These are phyloP conservation scores for Helobdella robusta DNA, from an alignment of 2,888 invertebrate species.

Conservation along the genomic window DNA sequence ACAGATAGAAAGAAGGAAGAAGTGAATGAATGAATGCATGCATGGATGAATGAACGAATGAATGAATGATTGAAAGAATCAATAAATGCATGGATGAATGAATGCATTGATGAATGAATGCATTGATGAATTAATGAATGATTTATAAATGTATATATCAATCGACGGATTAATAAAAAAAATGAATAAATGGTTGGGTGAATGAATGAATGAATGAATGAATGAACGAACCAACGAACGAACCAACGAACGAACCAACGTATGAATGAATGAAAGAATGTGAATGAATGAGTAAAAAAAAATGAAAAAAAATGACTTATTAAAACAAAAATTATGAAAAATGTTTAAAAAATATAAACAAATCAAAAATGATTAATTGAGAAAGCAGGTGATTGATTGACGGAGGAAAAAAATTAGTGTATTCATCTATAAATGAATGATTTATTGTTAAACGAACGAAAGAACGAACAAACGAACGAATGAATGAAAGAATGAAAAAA, in stretches of 20 bases:
- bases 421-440: background rate
- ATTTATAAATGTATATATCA: background rate
- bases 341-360: background rate
- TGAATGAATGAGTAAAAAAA: background rate
- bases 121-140: too few relatives aligned
- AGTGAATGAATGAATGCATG: too few relatives aligned
- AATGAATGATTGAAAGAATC: too few relatives aligned
- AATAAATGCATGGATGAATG: too few relatives aligned
- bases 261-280: background rate
- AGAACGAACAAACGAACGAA: too few relatives aligned
- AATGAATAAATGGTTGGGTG: background rate
- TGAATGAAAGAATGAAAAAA: too few relatives aligned
- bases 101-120: too few relatives aligned
- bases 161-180: background rate
- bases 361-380: background rate
- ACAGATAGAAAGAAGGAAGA: background rate
- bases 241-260: background rate
- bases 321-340: background rate
- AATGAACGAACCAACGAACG: background rate
- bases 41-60: too few relatives aligned
- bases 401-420: background rate
- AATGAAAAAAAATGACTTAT: background rate
- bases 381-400: background rate
- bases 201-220: background rate
- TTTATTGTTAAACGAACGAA: too few relatives aligned